Evolutionary conservation across 2,888 invertebrate species (phyloP), one percentile per base, ranked within the genome.

Genomic region (Siphonodentalium dalli): DNA sequence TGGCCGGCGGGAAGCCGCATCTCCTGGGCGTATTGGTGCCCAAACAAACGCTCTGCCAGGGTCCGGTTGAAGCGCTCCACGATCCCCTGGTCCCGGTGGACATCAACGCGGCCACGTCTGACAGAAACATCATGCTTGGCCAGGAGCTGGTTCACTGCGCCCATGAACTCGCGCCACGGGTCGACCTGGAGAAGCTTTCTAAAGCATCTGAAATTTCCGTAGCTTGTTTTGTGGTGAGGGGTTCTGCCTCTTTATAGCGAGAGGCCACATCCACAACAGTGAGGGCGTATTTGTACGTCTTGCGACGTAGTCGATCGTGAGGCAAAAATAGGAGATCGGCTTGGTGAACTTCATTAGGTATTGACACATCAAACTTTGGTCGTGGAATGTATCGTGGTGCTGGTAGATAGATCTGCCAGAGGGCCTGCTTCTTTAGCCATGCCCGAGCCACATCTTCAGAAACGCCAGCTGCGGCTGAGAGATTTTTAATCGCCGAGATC

Each of bases 231-330:
- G 54, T 42, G 13, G 54, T 50, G 6, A 64, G 27, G 13, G 64
- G 61, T 28, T 64, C 61, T 38, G 64, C 59, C 46, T 56, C 57
- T 51, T 65, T 65, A n/a, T n/a, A n/a, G 9, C 62, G 54, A 8
- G 35, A 26, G n/a, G 48, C 60, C n/a, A 62, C 52, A 52, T 65
- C 54, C 38, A 62, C 61, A 7, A 61, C 33, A 9, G 55, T 58
- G 23, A 63, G 39, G 13, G 58, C 60, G 43, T 60, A 65, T 41
- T 62, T 62, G 37, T 60, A 60, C 27, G 48, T 58, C 49, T 55
- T 55, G 33, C 37, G 34, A 11, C 52, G 38, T 11, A 54, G 42
- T 24, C 37, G 37, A 27, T 58, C 63, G 35, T 61, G 55, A 21
- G 58, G 58, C 18, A 61, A 29, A 47, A 46, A 61, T 23, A 60